Conservation (phyloP, 2,797 vertebrate genomes). For the Anguilla megastoma region DNA sequence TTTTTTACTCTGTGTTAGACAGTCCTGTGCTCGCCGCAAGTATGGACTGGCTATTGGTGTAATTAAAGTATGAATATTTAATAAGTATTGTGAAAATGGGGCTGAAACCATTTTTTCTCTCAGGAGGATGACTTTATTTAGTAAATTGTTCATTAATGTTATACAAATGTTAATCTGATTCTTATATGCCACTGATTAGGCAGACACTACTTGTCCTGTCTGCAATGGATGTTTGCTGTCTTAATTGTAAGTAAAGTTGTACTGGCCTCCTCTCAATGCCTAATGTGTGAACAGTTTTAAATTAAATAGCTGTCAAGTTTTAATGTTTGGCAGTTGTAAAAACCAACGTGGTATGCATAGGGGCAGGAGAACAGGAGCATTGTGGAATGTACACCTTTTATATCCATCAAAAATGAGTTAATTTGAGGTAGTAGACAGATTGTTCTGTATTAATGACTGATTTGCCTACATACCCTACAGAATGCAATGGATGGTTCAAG, state of each 20-base stretch:
- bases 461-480: not conserved
- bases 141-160: conserved; percentile 17
- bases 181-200: not conserved
- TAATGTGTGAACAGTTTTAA: not conserved
- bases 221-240: not conserved
- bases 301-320: not conserved
- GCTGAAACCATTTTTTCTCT: conserved; percentile 26
- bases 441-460: not conserved
- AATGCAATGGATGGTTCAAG: not conserved
- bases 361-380: not conserved
- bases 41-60: conserved; percentile 10
- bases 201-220: conserved; percentile 6
- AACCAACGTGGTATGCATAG: not conserved
- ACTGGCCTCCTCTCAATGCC: not conserved
- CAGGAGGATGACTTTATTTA: conserved; percentile 54
- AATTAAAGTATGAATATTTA: conserved; percentile 24
- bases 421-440: not conserved
- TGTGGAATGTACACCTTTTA: not conserved
- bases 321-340: not conserved
- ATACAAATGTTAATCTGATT: conserved; percentile 3
- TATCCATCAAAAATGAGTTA: not conserved
- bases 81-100: conserved; percentile 26
- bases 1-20: conserved; percentile 27
- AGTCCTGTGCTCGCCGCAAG: conserved; percentile 30
- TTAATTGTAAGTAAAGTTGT: conserved; percentile 5